Base-by-base conservation (phyloP, 2,888 invertebrate species). In the Troides aeacus region DNA sequence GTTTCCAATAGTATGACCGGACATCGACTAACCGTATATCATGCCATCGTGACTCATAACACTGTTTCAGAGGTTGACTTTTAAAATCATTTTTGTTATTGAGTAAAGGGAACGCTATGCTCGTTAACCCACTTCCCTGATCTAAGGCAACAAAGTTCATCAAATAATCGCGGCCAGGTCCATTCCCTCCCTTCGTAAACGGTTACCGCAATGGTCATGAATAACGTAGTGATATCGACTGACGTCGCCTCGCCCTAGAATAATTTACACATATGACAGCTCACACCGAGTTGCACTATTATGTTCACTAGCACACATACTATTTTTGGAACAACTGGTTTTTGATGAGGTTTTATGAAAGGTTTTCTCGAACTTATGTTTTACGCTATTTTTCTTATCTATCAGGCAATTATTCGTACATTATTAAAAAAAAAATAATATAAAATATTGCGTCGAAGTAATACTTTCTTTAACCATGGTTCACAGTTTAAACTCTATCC, bases 191-290 rank as follows among this genome's bases (percentile, higher is more conserved):
- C 73, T 78, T 78, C 73, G 81, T 87, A 89, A 90, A 85, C 84
- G 87, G 75, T 82, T 78, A 84, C 77, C 84, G 78, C 84, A 75
- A 80, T 76, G 82, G 84, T 86, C 89, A 90, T 92, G 89, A 92
- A 92, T 92, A 90, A 91, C 83, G 85, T 83, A 92, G 89, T 81
- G 79, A 77, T 91, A 92, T 92, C 86, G 92, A 92, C 92, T 90
- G 81, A 72, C 75, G 77, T 81, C 83, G 82, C 86, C 85, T 86
- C 84, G 80, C 83, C 81, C 81, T 77, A 78, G 86, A 90, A 90
- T 90, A 87, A 92, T 90, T 90, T 88, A 91, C 86, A 84, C 82
- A 79, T 81, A 78, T 83, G 86, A 79, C 81, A 83, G 82, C 80
- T 81, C 78, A 77, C 74, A 75, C 75, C 75, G 68, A 75, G 78